Base-by-base conservation (phyloP, 2,113 vertebrate genomes). In the Scytalopus superciliaris region DNA sequence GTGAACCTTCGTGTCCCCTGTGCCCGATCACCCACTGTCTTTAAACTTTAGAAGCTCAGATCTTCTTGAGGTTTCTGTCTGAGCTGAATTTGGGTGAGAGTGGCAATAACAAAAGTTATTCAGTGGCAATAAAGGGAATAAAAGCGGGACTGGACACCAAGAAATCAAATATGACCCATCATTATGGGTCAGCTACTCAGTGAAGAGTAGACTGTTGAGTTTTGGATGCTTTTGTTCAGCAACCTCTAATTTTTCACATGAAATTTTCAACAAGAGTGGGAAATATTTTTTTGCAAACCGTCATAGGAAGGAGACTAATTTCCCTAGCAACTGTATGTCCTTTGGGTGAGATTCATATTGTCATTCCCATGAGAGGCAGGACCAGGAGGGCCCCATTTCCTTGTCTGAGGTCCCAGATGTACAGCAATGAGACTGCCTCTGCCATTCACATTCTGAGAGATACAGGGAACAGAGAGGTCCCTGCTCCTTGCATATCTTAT, bases 401-500 rank as follows among this genome's bases (percentile, higher is more conserved):
- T 12, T 33, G 4, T 27, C 11, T 62, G 39, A 64, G 18, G 40
- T 80, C n/a, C 45, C 52, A 84, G 19, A 21, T 45, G 31, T 60
- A 39, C 30, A 42, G 19, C 5, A 3, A 12, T 50, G 31, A 84
- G 24, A 55, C 5, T 63, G 12, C 13, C 77, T 88, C 89, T 35
- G 13, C 18, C 15, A 22, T 68, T 72, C 14, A 37, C 33, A 78
- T 63, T 24, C 89, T 1, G 1, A 81, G 83, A 83, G 14, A 39
- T 35, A 37, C 4, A 27, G 22, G 28, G 33, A 90, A 16, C 7
- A 56, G 39, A 27, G 2, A 50, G 16, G 24, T 62, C 33, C 44
- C 31, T 47, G 23, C 19, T 66, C 12, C 35, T 40, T 1, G 0
- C 2, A 1, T 45, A 6, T 52, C 25, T 60, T 44, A 23, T 7